Conservation (phyloP, 2,797 vertebrate genomes). For the Mormyrops boulengeri region DNA sequence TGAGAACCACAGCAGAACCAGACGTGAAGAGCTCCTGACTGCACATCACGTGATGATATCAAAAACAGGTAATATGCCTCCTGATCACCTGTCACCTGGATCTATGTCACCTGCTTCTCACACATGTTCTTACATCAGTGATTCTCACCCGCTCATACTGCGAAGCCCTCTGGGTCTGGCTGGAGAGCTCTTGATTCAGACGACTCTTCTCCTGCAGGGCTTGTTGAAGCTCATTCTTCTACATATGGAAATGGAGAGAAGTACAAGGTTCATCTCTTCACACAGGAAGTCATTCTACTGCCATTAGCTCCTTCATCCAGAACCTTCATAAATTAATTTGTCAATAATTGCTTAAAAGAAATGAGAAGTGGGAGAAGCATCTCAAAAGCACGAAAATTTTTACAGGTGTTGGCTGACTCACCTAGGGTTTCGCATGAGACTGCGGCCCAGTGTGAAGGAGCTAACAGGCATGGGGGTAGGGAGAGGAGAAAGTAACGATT, state of each 20-base stretch:
- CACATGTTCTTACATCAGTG: neutral
- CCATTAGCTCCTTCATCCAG: neutral
- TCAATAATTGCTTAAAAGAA: neutral
- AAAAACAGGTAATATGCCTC: neutral
- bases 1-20: neutral
- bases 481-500: neutral
- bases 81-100: neutral
- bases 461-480: neutral
- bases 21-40: neutral
- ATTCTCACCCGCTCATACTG: constrained; percentile 70
- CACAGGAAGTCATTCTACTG: neutral
- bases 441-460: neutral
- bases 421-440: neutral
- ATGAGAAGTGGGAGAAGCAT: neutral
- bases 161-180: constrained; percentile 51
- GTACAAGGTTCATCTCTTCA: neutral
- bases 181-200: constrained; percentile 64
- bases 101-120: neutral
- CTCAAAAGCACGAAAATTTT: neutral
- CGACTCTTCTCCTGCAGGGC: constrained; percentile 56
- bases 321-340: neutral
- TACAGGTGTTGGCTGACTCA: neutral
- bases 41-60: neutral
- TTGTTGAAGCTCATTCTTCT: constrained; percentile 74
- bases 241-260: constrained; percentile 20